Evolutionary conservation across 2,797 vertebrate species (phyloP).

Genomic region (Lophotriccus pileatus): DNA sequence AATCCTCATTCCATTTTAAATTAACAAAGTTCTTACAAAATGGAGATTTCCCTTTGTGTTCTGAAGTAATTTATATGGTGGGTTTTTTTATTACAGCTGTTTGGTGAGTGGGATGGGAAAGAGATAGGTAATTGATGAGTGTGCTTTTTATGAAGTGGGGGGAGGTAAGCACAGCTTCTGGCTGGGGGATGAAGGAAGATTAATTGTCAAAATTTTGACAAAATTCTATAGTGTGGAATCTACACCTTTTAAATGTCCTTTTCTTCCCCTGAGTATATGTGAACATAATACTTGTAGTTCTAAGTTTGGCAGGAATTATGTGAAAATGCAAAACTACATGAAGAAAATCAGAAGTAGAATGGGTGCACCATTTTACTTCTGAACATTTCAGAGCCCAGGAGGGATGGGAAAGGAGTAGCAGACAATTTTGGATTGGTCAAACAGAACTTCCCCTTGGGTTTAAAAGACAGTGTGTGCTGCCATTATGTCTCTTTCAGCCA

Average conservation of each 20-base stretch:
- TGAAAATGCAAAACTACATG: neutral
- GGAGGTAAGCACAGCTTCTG: conserved; percentile 1
- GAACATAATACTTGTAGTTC: neutral
- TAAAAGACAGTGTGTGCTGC: fast-evolving
- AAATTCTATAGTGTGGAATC: conserved; percentile 30
- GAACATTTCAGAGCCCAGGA: neutral
- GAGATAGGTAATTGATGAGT: conserved; percentile 64
- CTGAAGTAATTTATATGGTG: conserved; percentile 41
- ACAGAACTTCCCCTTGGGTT: neutral
- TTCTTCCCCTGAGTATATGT: neutral
- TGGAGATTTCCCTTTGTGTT: conserved; percentile 46
- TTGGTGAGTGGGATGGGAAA: conserved; percentile 62
- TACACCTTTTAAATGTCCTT: neutral
- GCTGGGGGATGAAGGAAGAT: neutral
- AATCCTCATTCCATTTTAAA: conserved; percentile 30
- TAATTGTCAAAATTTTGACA: conserved; percentile 15
- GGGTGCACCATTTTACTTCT: neutral
- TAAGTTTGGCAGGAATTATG: neutral
- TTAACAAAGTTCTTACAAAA: conserved; percentile 29
- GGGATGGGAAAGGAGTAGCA: neutral
- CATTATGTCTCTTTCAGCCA: neutral
- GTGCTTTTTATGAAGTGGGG: neutral
- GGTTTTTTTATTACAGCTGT: neutral
- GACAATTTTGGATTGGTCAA: neutral
- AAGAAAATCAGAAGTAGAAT: neutral